phyloP scores from a whole-genome alignment of 2,888 invertebrate species.

The Lomographa bimaculata region DNA sequence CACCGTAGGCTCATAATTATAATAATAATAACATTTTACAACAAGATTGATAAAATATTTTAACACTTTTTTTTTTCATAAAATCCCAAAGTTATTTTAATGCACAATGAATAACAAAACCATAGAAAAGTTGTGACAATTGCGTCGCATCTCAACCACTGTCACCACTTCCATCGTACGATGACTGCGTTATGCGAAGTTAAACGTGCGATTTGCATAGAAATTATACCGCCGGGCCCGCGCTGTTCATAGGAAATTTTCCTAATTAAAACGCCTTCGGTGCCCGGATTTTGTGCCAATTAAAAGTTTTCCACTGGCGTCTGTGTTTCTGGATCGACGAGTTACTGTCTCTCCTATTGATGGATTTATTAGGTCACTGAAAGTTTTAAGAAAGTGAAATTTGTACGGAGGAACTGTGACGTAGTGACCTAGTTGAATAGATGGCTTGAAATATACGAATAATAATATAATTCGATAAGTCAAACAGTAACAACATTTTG shows the following conservation, averaged over 20 bases:
- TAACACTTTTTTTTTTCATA: no score
- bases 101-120: no score
- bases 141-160: no score
- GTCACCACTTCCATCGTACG: constrained; percentile 22
- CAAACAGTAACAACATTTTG: no score
- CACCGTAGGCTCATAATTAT: no score
- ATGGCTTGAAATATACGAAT: no score
- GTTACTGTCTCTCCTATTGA: constrained; percentile 32
- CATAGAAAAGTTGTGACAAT: no score
- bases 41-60: no score
- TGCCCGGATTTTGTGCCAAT: constrained; percentile 78
- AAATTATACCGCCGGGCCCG: constrained; percentile 76
- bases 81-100: no score
- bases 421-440: no score
- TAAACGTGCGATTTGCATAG: constrained; percentile 81
- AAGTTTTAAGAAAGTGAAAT: constrained; percentile 10
- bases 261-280: constrained; percentile 81
- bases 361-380: constrained; percentile 29
- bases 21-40: no score
- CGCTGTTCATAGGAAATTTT: constrained; percentile 80
- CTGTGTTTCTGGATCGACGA: constrained; percentile 34
- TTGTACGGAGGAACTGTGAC: neutral
- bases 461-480: no score
- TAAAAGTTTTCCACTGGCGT: constrained; percentile 65
- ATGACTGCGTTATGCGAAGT: constrained; percentile 58